Conservation (phyloP, 2,113 vertebrate species). For the Struthio camelus region DNA sequence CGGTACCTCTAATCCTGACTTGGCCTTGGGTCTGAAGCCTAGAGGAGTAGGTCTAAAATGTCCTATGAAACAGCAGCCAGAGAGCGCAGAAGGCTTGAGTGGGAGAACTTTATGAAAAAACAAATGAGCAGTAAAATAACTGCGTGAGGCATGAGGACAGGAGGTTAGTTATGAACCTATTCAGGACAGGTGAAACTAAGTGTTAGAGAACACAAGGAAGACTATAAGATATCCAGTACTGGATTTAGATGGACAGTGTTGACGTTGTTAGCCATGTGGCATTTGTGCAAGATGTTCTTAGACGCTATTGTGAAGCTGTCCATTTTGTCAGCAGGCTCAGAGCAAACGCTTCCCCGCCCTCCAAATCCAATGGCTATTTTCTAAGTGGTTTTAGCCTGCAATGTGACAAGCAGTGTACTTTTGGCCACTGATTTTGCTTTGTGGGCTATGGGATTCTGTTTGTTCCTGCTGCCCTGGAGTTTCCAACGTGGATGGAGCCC, state of each 20-base stretch:
- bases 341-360: not conserved
- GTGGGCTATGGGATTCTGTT: not conserved
- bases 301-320: conserved; percentile 28
- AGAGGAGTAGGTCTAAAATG: not conserved
- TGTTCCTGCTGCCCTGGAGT: not conserved
- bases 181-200: not conserved
- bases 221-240: not conserved
- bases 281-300: conserved; percentile 4
- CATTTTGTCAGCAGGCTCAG: conserved; percentile 19
- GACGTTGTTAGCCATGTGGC: not conserved
- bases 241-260: not conserved
- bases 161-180: not conserved
- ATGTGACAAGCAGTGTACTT: not conserved
- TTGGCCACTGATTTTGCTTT: conserved; percentile 10
- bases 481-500: not conserved
- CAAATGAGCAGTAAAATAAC: not conserved
- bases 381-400: conserved; percentile 18
- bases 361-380: not conserved
- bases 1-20: not conserved
- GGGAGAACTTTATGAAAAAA: not conserved
- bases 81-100: not conserved
- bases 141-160: not conserved
- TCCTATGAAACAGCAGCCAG: not conserved
- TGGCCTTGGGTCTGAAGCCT: not conserved
- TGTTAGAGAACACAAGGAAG: not conserved